Base-by-base conservation (phyloP, 1,140 invertebrate species). In the Ericerus pela region DNA sequence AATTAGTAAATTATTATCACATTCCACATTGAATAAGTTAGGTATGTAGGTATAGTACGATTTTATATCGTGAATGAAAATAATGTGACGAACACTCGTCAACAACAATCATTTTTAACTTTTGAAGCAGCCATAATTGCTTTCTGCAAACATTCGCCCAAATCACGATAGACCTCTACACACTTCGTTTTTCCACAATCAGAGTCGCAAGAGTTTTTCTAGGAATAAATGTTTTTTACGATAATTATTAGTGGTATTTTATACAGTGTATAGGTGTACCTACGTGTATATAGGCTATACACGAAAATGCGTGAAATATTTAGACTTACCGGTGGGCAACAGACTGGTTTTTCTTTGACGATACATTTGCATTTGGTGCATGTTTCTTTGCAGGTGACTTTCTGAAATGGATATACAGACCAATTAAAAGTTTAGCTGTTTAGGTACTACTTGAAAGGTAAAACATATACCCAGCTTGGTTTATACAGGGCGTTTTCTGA, bases 71-170 rank as follows among this genome's bases (percentile, higher is more conserved):
- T n/a, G n/a, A n/a, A n/a, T n/a, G n/a, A n/a, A n/a, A n/a, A n/a
- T n/a, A n/a, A n/a, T n/a, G n/a, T n/a, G n/a, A n/a, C n/a, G n/a
- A n/a, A n/a, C n/a, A n/a, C n/a, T n/a, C n/a, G n/a, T n/a, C n/a
- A n/a, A 14, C 36, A 38, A 14, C 4, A n/a, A 16, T 38, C 36
- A 24, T 47, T 24, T 47, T 47, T 24, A 24, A 24, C 26, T 47
- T 47, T 47, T 24, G 18, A 18, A 14, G 41, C 11, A 47, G 20
- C 26, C 2, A 47, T 5, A 24, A 47, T 47, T 8, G 41, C 41
- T 47, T 24, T 47, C 14, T 47, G 41, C 11, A 47, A 24, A 24
- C 41, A 47, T 47, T 47, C 41, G 22, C 41, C 41, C 41, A 47
- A 24, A 22, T 47, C 41, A 14, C 41, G 11, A 22, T 47, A 47